Percentiles rank a stretch among this genome's conserved stretches.
These are phyloP conservation scores for Rhinella marina DNA, from an alignment of 2,797 vertebrate genomes.

Conservation along the genomic window DNA sequence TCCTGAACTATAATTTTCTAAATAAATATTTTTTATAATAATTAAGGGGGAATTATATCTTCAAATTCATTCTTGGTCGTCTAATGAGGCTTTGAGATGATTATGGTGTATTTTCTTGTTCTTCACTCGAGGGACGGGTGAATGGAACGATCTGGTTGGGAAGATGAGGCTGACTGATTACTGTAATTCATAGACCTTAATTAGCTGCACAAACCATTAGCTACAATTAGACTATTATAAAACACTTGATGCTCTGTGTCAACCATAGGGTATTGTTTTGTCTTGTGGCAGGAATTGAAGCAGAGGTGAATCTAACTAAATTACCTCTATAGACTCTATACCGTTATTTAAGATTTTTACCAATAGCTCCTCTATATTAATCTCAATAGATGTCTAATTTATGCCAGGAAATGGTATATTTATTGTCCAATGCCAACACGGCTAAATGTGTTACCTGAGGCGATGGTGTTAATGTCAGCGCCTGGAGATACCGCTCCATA, in stretches of 20 bases:
- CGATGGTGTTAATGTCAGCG: slow-evolving; percentile 78
- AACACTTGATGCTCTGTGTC: slow-evolving; percentile 93
- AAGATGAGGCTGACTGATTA: slow-evolving; percentile 96
- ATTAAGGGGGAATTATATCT: slow-evolving; percentile 56
- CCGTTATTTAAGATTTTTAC: slow-evolving; percentile 84
- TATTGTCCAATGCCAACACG: slow-evolving; percentile 84
- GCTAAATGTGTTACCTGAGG: slow-evolving; percentile 84
- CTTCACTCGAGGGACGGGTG: slow-evolving; percentile 73
- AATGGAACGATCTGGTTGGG: slow-evolving; percentile 80
- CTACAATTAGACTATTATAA: slow-evolving; percentile 99
- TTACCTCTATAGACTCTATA: slow-evolving; percentile 83
- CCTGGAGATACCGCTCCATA: slow-evolving; percentile 75
- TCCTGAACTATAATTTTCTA: slow-evolving; percentile 48
- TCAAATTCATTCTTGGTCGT: slow-evolving; percentile 65
- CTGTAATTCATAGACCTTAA: slow-evolving; percentile 99
- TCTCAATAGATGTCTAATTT: slow-evolving; percentile 88
- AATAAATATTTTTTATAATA: slow-evolving; percentile 66
- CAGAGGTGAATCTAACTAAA: slow-evolving; percentile 69
- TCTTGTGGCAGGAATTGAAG: slow-evolving; percentile 74
- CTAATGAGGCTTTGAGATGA: slow-evolving; percentile 63
- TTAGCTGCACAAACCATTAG: slow-evolving; percentile 99
- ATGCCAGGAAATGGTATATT: slow-evolving; percentile 83
- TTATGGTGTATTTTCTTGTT: slow-evolving; percentile 66
- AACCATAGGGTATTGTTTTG: slow-evolving; percentile 84
- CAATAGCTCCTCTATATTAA: slow-evolving; percentile 83